A percentile compares a stretch with the other conserved stretches of the same genome.
These are phyloP conservation scores for Drosophila oshimai DNA, from an alignment of 1,140 invertebrate genomes.

Conservation along the genomic window DNA sequence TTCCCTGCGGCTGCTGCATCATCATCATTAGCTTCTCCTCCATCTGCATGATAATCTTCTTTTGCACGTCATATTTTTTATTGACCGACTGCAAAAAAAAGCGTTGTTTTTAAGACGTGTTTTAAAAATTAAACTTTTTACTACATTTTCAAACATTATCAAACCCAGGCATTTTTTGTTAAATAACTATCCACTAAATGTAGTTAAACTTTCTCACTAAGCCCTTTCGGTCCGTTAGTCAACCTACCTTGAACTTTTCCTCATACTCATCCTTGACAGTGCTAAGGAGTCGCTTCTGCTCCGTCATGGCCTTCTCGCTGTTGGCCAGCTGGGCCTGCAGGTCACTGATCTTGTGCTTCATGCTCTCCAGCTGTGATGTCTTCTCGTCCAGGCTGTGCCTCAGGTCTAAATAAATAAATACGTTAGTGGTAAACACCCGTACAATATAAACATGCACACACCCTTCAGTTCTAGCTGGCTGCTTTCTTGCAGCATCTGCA, in stretches of 20 bases:
- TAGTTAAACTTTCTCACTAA: neutral
- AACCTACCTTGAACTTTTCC: slow-evolving; percentile 83
- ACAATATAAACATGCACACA: neutral
- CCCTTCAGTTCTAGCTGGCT: slow-evolving; percentile 83
- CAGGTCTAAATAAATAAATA: slow-evolving; percentile 63
- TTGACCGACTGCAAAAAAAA: slow-evolving; percentile 84
- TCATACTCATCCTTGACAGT: slow-evolving; percentile 84
- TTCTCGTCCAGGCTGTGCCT: slow-evolving; percentile 80
- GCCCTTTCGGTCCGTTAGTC: neutral
- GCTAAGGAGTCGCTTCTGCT: slow-evolving; percentile 84
- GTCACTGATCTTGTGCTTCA: slow-evolving; percentile 83
- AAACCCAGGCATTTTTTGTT: no score
- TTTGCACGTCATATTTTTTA: slow-evolving; percentile 88
- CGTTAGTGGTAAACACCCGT: neutral
- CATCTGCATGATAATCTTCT: slow-evolving; percentile 86
- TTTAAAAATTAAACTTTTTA: no score
- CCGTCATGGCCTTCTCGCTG: slow-evolving; percentile 83
- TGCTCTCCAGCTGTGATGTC: slow-evolving; percentile 83
- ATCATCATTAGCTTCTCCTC: slow-evolving; percentile 87
- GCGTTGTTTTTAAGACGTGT: no score
- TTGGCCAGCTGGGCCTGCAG: slow-evolving; percentile 83
- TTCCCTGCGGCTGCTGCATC: slow-evolving; percentile 83
- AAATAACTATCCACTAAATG: neutral
- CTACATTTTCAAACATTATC: no score
- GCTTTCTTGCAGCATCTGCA: slow-evolving; percentile 81